phyloP scores from a whole-genome alignment of 2,113 vertebrate genomes.

The Coturnix japonica region DNA sequence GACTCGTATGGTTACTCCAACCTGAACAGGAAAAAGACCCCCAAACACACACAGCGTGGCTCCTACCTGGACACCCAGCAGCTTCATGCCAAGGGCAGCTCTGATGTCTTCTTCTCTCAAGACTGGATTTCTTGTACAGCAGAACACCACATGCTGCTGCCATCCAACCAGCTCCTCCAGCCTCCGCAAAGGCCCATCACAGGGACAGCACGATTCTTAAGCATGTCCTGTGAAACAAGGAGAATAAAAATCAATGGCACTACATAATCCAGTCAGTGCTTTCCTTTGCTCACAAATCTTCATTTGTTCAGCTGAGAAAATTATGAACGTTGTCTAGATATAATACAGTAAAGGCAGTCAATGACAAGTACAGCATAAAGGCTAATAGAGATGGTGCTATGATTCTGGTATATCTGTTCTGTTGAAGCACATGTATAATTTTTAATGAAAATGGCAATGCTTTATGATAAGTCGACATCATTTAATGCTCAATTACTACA shows the following conservation, averaged over 20 bases:
- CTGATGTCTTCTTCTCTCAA: not conserved
- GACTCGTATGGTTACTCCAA: not conserved
- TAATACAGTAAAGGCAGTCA: conserved; percentile 64
- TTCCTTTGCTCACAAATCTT: conserved; percentile 63
- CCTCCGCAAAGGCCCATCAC: not conserved
- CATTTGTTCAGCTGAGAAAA: conserved; percentile 62
- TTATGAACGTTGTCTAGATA: conserved; percentile 63
- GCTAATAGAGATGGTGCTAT: conserved; percentile 22
- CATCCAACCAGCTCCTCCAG: not conserved
- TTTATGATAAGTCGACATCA: conserved; percentile 65
- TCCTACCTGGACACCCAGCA: conserved; percentile 26
- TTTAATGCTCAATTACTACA: conserved; percentile 73
- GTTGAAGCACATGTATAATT: conserved; percentile 64
- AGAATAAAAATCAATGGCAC: conserved; percentile 57
- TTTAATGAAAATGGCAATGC: conserved; percentile 66
- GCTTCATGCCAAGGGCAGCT: not conserved
- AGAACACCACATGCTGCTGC: not conserved
- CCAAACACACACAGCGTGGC: not conserved
- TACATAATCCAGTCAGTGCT: conserved; percentile 29
- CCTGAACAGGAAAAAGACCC: not conserved
- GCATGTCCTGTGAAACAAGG: conserved; percentile 13
- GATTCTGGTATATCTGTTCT: conserved; percentile 30
- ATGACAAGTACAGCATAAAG: conserved; percentile 64
- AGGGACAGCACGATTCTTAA: not conserved
- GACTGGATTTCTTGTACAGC: not conserved